Conservation (phyloP, 2,888 invertebrate species). For the Apotomis turbidana region DNA sequence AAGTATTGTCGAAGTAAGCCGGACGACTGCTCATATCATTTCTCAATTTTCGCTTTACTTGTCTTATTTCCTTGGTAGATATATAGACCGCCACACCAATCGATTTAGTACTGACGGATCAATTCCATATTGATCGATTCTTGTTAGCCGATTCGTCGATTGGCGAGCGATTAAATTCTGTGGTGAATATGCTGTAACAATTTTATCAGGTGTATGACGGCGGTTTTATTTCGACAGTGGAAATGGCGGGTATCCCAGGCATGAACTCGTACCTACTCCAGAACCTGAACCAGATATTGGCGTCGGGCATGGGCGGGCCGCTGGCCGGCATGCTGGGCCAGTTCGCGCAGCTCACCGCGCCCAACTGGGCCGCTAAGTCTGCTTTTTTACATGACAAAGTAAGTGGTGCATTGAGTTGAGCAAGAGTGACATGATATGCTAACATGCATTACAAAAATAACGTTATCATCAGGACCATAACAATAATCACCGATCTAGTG, state of each 20-base stretch:
- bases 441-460: too few species aligned
- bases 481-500: too few species aligned
- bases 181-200: not conserved
- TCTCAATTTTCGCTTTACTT: too few species aligned
- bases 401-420: constrained; percentile 1
- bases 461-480: too few species aligned
- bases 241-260: constrained; percentile 85
- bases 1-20: too few species aligned
- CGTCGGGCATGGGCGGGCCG: constrained; percentile 77
- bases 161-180: not conserved
- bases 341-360: constrained; percentile 57
- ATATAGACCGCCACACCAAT: too few species aligned
- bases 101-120: too few species aligned
- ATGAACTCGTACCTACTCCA: constrained; percentile 81
- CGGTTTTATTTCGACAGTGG: constrained; percentile 78
- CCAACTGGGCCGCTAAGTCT: constrained; percentile 63
- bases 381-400: constrained; percentile 68
- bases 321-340: constrained; percentile 73
- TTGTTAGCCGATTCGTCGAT: too few species aligned
- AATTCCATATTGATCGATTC: too few species aligned
- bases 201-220: not conserved
- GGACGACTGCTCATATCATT: too few species aligned
- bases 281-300: constrained; percentile 78
- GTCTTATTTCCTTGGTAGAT: too few species aligned
- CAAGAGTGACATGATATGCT: too few species aligned